Evolutionary conservation across 64 coral and sea anemone species (phyloP).

Genomic region (Trachythela sp.): DNA sequence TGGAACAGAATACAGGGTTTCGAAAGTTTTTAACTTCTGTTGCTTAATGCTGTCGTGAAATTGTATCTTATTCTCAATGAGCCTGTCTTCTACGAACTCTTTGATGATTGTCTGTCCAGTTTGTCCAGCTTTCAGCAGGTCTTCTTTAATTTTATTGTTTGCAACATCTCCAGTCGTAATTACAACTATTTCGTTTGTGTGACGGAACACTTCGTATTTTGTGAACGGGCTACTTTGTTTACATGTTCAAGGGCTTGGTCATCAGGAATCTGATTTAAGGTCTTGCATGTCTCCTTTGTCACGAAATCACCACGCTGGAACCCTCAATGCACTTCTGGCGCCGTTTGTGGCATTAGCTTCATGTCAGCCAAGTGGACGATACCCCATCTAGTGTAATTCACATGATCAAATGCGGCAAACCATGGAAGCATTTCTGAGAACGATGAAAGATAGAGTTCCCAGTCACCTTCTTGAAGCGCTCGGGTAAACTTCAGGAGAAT

Average conservation of each 20-base stretch:
- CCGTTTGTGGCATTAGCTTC: constrained; percentile 27
- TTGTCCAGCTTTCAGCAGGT: neutral
- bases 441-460: constrained; percentile 51
- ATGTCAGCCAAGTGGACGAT: constrained; percentile 55
- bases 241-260: constrained; percentile 71
- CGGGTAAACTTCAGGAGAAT: constrained; percentile 52
- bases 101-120: neutral
- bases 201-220: constrained; percentile 27
- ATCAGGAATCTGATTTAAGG: constrained; percentile 60
- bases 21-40: constrained; percentile 38
- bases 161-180: constrained; percentile 48
- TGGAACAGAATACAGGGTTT: constrained; percentile 23
- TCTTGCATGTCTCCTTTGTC: constrained; percentile 46
- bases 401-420: constrained; percentile 53
- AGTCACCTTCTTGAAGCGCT: constrained; percentile 55
- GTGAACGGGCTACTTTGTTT: constrained; percentile 39
- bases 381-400: constrained; percentile 60
- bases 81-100: constrained; percentile 37
- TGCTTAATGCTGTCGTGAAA: constrained; percentile 40
- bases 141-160: constrained; percentile 36
- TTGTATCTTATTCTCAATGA: neutral
- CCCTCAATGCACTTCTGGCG: constrained; percentile 42
- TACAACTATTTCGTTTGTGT: constrained; percentile 40
- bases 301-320: constrained; percentile 58
- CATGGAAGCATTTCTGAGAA: constrained; percentile 70